A percentile compares a stretch with the other conserved stretches of the same genome.
These are phyloP conservation scores for Zapornia atra DNA, from an alignment of 2,113 vertebrate genomes.

Conservation along the genomic window DNA sequence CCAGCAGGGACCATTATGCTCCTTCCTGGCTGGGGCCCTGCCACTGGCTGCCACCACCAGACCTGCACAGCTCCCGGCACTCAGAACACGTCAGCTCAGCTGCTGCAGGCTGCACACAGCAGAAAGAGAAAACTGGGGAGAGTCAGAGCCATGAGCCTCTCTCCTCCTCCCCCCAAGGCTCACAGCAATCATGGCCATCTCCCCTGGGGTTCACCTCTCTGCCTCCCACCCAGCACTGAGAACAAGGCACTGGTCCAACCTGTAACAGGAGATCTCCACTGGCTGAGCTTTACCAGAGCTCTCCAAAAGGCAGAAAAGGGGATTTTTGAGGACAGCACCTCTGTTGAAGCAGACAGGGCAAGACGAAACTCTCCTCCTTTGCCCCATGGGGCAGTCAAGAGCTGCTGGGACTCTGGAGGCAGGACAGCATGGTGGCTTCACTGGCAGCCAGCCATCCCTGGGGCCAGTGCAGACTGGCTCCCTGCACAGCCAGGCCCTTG, in stretches of 20 bases:
- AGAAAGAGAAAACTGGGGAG: neutral
- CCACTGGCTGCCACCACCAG: neutral
- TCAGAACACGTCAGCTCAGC: neutral
- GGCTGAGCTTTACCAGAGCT: neutral
- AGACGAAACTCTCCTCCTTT: neutral
- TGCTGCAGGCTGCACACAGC: neutral
- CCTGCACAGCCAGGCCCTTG: neutral
- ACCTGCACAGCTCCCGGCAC: neutral
- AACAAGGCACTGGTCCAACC: rapidly evolving
- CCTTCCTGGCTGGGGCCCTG: neutral
- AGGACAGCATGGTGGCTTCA: neutral
- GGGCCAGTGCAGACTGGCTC: neutral
- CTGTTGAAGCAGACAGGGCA: neutral
- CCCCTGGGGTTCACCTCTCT: rapidly evolving
- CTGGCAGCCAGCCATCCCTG: rapidly evolving
- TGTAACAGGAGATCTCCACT: rapidly evolving
- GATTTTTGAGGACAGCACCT: neutral
- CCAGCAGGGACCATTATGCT: neutral
- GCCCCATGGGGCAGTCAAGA: neutral
- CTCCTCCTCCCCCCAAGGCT: neutral
- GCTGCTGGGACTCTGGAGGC: neutral
- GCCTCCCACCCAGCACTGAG: rapidly evolving
- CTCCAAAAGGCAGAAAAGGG: neutral
- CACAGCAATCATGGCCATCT: neutral
- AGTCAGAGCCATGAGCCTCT: too few relatives aligned